phyloP scores from a whole-genome alignment of 1,140 invertebrate genomes.

The Theocolax elegans region DNA sequence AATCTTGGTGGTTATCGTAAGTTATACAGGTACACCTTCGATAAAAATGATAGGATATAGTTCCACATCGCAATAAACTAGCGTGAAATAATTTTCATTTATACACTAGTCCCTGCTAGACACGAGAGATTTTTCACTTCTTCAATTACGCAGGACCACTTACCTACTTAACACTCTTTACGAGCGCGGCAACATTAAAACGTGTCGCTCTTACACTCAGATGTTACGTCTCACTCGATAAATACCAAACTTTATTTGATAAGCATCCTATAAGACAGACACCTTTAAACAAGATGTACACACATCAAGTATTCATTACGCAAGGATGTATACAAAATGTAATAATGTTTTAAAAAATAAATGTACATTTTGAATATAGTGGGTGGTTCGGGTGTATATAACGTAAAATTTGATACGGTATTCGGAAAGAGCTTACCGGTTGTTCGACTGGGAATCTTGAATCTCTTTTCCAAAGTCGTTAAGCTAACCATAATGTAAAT shows the following conservation, averaged over 20 bases:
- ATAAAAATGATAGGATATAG: too few species aligned
- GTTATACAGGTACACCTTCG: too few species aligned
- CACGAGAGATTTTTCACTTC: slow-evolving; percentile 52
- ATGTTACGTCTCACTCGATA: background rate
- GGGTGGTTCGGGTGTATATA: too few species aligned
- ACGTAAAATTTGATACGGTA: too few species aligned
- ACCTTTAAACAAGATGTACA: too few species aligned
- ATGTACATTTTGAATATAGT: too few species aligned
- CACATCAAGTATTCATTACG: too few species aligned
- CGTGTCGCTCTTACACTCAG: background rate
- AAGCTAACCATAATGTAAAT: slow-evolving; percentile 77
- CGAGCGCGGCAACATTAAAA: background rate
- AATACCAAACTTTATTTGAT: too few species aligned
- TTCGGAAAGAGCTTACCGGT: slow-evolving; percentile 71
- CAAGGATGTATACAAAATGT: too few species aligned
- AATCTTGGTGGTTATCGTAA: too few species aligned
- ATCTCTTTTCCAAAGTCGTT: slow-evolving; percentile 78
- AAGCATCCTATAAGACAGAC: too few species aligned
- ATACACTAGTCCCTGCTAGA: background rate
- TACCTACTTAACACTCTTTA: slow-evolving; percentile 47
- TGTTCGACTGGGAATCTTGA: slow-evolving; percentile 77
- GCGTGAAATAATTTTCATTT: slow-evolving; percentile 7
- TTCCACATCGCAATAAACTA: background rate
- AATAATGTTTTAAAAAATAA: too few species aligned
- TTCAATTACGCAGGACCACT: slow-evolving; percentile 52